phyloP scores from a whole-genome alignment of 2,888 invertebrate species.

The Podotricha telesiphe region DNA sequence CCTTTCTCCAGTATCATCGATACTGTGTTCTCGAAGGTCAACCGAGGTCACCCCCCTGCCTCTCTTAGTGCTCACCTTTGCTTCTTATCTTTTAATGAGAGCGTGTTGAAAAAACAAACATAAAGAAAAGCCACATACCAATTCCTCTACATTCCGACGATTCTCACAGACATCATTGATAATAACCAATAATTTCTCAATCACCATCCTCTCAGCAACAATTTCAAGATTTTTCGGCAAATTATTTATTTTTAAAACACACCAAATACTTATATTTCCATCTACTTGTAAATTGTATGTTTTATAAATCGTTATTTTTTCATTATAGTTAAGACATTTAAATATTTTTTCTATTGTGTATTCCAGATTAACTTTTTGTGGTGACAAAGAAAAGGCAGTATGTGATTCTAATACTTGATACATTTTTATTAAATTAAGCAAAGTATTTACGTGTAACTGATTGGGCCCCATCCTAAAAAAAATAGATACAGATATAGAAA shows the following conservation, averaged over 20 bases:
- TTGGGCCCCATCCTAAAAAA: slow-evolving; percentile 55
- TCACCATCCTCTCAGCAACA: slow-evolving; percentile 29
- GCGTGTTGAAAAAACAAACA: neutral
- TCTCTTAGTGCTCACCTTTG: too few relatives aligned
- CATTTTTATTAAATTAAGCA: slow-evolving; percentile 57
- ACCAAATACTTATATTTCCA: slow-evolving; percentile 58
- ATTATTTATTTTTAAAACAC: slow-evolving; percentile 55
- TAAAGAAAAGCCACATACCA: slow-evolving; percentile 36
- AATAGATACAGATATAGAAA: too few relatives aligned
- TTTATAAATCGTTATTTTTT: slow-evolving; percentile 57
- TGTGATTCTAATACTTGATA: slow-evolving; percentile 58
- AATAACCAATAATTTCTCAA: slow-evolving; percentile 51
- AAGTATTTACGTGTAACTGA: slow-evolving; percentile 54
- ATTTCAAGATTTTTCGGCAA: slow-evolving; percentile 52
- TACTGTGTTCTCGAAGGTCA: too few relatives aligned
- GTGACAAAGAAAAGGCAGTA: slow-evolving; percentile 54
- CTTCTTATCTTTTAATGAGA: too few relatives aligned
- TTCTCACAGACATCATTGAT: slow-evolving; percentile 30
- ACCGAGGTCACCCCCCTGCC: too few relatives aligned
- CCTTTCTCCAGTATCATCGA: too few relatives aligned
- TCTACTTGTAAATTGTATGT: slow-evolving; percentile 55
- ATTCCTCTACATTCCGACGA: slow-evolving; percentile 19
- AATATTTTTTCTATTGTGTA: slow-evolving; percentile 59
- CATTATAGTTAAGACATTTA: slow-evolving; percentile 53
- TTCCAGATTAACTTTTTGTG: slow-evolving; percentile 60